Evolutionary conservation across 2,888 invertebrate genomes (phyloP).

Genomic region (Netelia virgata): DNA sequence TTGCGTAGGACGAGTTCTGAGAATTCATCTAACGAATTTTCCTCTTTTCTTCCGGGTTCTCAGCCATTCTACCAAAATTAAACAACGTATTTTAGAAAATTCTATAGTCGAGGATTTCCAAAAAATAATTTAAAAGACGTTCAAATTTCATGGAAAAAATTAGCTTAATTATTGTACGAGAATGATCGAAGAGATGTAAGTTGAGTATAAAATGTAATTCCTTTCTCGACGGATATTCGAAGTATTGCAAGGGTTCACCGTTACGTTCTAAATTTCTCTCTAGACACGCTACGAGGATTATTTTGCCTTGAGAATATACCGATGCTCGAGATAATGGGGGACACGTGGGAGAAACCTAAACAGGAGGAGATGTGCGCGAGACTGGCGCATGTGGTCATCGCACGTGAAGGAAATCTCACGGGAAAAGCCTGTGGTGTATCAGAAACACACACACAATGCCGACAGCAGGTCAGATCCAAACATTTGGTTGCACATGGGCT

Average conservation of each 20-base stretch:
- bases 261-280: neutral
- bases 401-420: slow-evolving; percentile 46
- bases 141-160: too few relatives aligned
- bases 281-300: neutral
- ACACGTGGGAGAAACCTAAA: neutral
- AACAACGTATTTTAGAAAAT: too few relatives aligned
- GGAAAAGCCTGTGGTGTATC: slow-evolving; percentile 46
- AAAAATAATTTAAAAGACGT: too few relatives aligned
- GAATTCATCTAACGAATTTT: neutral
- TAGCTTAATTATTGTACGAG: too few relatives aligned
- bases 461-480: slow-evolving; percentile 27
- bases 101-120: too few relatives aligned
- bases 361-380: slow-evolving; percentile 25
- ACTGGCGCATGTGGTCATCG: slow-evolving; percentile 38
- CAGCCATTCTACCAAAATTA: neutral
- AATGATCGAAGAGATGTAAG: too few relatives aligned
- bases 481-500: slow-evolving; percentile 19
- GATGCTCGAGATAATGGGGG: slow-evolving; percentile 24
- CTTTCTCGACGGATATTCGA: neutral
- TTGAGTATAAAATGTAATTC: too few relatives aligned
- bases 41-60: neutral
- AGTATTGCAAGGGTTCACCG: neutral
- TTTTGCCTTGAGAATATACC: slow-evolving; percentile 1
- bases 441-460: slow-evolving; percentile 7
- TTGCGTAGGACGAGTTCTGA: neutral